Evolutionary conservation across 2,797 vertebrate species (phyloP), one percentile per base, ranked within the genome.

Genomic region (Rhinichthys osculus): DNA sequence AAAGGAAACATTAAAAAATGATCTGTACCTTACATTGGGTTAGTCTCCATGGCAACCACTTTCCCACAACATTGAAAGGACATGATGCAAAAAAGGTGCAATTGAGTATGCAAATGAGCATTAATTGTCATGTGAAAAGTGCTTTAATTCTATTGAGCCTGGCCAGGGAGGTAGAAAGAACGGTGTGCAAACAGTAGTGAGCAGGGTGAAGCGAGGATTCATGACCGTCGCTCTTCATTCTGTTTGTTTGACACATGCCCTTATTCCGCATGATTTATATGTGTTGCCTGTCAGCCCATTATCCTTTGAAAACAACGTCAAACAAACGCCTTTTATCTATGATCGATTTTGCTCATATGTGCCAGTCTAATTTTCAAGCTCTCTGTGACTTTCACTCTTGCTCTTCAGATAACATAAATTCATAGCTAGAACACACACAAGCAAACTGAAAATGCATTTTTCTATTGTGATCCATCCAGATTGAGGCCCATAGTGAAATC

Each of bases 111-210:
- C 86, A 89, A 88, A 90, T 91, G 64, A 88, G 70, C 80, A 86
- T 88, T 92, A 93, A 93, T 93, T 93, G 83, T 84, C 19, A 81
- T 78, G 87, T 76, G 82, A 69, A 54, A 87, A 91, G 89, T 85
- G 85, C 76, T 85, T 90, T 90, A 88, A 92, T 92, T 92, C 89
- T 69, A 66, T 38, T 79, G 85, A 30, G 10, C 16, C 50, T 6
- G 10, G 83, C 82, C 89, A 81, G 62, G 42, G n/a, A 54, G 62
- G 69, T 57, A 80, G 87, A 85, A 27, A 10, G 33, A 70, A 23
- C 7, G 1, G 23, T 78, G 17, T 52, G 38, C 74, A 82, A 83
- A 86, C 76, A 87, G 59, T 64, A n/a, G 83, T 52, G 73, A 66
- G 76, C 57, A 50, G 66, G 7, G 38, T 30, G 8, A n/a, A 30